Conservation (phyloP, 2,888 invertebrate genomes). For the Chironomus tentans region DNA sequence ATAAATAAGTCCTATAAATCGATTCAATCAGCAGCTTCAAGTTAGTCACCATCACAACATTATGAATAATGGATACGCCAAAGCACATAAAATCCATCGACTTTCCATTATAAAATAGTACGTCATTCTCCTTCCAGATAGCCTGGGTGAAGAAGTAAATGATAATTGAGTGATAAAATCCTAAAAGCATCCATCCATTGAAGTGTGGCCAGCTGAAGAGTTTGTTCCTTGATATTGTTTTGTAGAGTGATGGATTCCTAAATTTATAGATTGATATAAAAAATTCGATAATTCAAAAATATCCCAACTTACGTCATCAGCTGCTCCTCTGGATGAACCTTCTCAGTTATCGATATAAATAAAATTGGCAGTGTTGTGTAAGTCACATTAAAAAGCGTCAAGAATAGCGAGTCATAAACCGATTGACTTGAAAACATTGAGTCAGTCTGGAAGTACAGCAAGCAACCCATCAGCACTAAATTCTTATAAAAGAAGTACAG, state of each 20-base stretch:
- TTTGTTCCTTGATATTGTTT: constrained; percentile 51
- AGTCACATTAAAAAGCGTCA: constrained; percentile 66
- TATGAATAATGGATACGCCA: constrained; percentile 52
- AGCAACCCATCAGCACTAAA: constrained; percentile 58
- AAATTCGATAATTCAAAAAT: too few species aligned
- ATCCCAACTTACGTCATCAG: constrained; percentile 44
- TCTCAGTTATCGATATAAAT: constrained; percentile 64
- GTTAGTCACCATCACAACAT: constrained; percentile 49
- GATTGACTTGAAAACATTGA: constrained; percentile 53
- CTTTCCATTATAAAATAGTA: constrained; percentile 46
- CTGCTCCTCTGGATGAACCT: constrained; percentile 50
- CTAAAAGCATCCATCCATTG: constrained; percentile 50
- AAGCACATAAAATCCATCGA: constrained; percentile 48
- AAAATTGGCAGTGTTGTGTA: constrained; percentile 69
- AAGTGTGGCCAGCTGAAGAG: constrained; percentile 55
- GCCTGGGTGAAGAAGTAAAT: constrained; percentile 49
- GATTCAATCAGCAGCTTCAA: constrained; percentile 55
- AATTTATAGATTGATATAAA: constrained; percentile 33
- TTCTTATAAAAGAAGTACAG: constrained; percentile 85
- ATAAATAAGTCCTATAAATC: constrained; percentile 49
- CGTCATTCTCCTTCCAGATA: constrained; percentile 43
- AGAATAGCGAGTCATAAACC: constrained; percentile 63
- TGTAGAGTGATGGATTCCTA: constrained; percentile 60
- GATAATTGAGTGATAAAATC: constrained; percentile 55
- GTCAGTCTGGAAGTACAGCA: constrained; percentile 50